Conservation (phyloP, 1,140 invertebrate genomes). For the Pararge aegeria region DNA sequence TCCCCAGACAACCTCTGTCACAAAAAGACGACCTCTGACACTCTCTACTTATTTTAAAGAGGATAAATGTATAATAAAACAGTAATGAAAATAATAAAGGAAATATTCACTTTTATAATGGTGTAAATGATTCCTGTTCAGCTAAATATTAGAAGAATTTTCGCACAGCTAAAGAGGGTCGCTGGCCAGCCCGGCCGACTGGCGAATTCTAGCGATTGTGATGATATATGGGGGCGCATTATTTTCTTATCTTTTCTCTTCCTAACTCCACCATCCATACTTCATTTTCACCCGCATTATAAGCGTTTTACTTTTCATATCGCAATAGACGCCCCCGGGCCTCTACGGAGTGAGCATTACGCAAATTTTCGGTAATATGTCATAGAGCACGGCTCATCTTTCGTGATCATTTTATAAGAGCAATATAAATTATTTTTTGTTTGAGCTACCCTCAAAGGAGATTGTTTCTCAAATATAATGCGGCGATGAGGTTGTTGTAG, state of each 20-base stretch:
- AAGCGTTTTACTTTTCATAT: conserved; percentile 74
- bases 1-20: too few species aligned
- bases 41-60: too few species aligned
- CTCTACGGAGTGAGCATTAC: conserved; percentile 50
- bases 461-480: conserved; percentile 64
- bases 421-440: conserved; percentile 45
- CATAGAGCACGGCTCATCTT: conserved; percentile 38
- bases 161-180: conserved; percentile 61
- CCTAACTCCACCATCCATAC: conserved; percentile 67
- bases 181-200: conserved; percentile 48
- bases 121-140: conserved; percentile 25
- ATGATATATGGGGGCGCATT: conserved; percentile 73
- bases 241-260: conserved; percentile 75
- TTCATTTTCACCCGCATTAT: conserved; percentile 70
- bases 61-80: too few species aligned
- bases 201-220: conserved; percentile 68
- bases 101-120: neutral
- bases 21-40: too few species aligned
- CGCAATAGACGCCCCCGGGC: conserved; percentile 52
- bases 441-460: conserved; percentile 52
- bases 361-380: conserved; percentile 57
- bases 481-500: conserved; percentile 54
- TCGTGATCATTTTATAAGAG: conserved; percentile 33
- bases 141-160: conserved; percentile 61
- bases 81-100: neutral